phyloP scores from a whole-genome alignment of 2,113 vertebrate species.

The Indicator maculatus region DNA sequence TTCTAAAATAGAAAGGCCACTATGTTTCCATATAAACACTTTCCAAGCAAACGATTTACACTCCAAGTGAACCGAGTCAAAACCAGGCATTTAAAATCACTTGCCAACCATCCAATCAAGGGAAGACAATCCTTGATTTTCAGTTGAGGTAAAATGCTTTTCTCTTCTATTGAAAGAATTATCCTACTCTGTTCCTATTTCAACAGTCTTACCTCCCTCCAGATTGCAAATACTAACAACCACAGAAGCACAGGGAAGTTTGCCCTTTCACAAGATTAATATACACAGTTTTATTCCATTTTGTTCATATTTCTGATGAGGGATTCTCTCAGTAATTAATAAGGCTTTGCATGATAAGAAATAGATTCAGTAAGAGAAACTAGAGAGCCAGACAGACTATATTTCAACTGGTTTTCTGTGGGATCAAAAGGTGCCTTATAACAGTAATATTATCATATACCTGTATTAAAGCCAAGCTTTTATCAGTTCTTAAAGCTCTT shows the following conservation, averaged over 20 bases:
- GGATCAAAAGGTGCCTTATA: background rate
- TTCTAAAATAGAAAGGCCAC: no score
- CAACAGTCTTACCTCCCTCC: background rate
- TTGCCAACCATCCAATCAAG: background rate
- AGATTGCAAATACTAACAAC: background rate
- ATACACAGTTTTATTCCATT: background rate
- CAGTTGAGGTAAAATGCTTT: background rate
- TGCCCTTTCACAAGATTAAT: background rate
- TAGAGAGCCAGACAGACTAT: background rate
- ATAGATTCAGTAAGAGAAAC: background rate
- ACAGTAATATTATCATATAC: background rate
- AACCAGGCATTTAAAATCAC: background rate
- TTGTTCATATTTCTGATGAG: background rate
- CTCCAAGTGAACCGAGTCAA: background rate
- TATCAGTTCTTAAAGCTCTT: background rate
- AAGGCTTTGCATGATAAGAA: background rate
- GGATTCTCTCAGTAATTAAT: constrained; percentile 18
- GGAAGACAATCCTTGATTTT: background rate
- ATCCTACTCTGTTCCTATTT: background rate
- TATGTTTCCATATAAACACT: background rate
- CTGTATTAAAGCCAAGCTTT: background rate
- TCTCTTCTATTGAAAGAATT: background rate
- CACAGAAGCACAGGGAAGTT: background rate
- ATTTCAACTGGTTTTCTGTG: background rate
- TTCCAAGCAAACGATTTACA: background rate